Evolutionary conservation across 2,888 invertebrate species (phyloP).

Genomic region (Cheiracanthium punctorium): DNA sequence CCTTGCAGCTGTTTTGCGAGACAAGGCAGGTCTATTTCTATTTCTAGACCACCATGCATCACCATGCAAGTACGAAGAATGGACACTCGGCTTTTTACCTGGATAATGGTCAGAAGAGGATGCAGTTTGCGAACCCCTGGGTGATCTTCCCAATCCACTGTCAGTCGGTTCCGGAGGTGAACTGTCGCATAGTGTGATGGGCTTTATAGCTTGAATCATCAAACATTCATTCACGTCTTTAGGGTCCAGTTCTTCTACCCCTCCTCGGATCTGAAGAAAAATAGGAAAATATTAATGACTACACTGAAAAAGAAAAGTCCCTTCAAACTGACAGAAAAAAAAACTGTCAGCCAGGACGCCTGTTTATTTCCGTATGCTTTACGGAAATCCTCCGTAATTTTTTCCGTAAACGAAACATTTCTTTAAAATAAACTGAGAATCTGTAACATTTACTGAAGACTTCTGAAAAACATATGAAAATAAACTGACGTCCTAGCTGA

Average conservation of each 20-base stretch:
- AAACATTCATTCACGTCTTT: conserved; percentile 63
- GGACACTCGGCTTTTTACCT: no score
- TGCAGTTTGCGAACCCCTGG: conserved; percentile 51
- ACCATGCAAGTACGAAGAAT: no score
- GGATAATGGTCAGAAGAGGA: conserved; percentile 65
- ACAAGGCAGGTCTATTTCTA: no score
- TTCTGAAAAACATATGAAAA: background rate
- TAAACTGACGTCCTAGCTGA: no score
- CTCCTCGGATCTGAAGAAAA: conserved; percentile 51
- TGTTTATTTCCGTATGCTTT: no score
- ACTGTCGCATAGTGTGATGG: conserved; percentile 51
- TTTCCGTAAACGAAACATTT: no score
- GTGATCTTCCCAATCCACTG: conserved; percentile 63
- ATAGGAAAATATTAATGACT: background rate
- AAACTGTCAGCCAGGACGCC: no score
- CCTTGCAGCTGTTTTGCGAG: no score
- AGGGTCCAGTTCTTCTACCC: conserved; percentile 59
- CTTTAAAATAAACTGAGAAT: no score
- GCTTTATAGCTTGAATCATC: conserved; percentile 63
- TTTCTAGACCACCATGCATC: no score
- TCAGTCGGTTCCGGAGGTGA: conserved; percentile 60
- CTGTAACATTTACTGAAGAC: no score
- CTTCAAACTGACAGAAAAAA: background rate
- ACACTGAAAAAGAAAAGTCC: background rate
- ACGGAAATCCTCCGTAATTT: no score